phyloP scores from a whole-genome alignment of 2,888 invertebrate genomes.

The Yponomeuta malinellus region DNA sequence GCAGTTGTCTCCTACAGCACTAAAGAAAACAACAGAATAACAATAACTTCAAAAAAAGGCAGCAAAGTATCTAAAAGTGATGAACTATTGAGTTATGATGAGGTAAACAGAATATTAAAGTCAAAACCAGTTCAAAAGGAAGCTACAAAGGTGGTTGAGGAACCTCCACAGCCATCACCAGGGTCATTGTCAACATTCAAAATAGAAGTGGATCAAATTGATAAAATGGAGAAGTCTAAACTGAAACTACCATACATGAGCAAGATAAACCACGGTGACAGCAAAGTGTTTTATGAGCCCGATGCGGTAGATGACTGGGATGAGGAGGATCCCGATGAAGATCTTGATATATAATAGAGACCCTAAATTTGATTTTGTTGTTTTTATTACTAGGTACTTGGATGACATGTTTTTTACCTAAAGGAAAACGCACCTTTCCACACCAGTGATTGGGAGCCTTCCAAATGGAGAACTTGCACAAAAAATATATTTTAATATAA shows the following conservation, averaged over 20 bases:
- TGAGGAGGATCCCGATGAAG: constrained; percentile 92
- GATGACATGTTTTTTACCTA: too few species aligned
- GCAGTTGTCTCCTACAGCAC: constrained; percentile 47
- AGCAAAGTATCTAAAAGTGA: constrained; percentile 70
- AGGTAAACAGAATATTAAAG: constrained; percentile 41
- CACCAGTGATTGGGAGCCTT: too few species aligned
- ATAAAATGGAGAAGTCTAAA: constrained; percentile 75
- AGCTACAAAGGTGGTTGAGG: constrained; percentile 38
- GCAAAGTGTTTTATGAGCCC: constrained; percentile 83
- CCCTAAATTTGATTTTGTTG: too few species aligned
- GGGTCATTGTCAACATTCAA: constrained; percentile 77
- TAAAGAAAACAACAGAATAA: constrained; percentile 36
- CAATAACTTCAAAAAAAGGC: constrained; percentile 64
- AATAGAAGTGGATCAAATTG: constrained; percentile 77
- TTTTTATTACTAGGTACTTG: too few species aligned
- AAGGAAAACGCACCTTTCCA: too few species aligned
- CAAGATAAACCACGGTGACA: constrained; percentile 68
- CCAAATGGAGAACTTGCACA: too few species aligned
- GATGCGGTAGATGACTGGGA: constrained; percentile 89
- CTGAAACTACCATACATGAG: constrained; percentile 78
- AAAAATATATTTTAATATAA: too few species aligned
- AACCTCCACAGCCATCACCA: constrained; percentile 53
- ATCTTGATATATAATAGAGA: constrained; percentile 79
- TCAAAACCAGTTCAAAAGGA: constrained; percentile 41
- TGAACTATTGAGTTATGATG: constrained; percentile 49